A percentile compares a stretch with the other conserved stretches of the same genome.
These are phyloP conservation scores for Halyomorpha halys DNA, from an alignment of 1,140 invertebrate species.

Conservation along the genomic window DNA sequence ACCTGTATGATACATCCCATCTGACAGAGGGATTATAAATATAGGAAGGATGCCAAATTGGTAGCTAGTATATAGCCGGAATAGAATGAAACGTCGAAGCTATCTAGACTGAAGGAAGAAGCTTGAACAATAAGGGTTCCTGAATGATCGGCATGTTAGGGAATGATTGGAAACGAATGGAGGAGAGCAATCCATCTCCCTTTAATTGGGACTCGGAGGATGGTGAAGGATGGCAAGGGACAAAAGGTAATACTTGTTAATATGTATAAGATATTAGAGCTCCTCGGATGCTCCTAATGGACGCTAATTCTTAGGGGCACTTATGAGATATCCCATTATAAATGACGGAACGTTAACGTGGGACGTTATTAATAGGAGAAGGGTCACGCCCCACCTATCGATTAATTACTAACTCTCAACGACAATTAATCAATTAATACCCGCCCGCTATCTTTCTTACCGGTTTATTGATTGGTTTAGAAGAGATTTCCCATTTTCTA, in stretches of 20 bases:
- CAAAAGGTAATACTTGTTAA: slow-evolving; percentile 14
- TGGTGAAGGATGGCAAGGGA: slow-evolving; percentile 15
- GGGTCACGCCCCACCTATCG: slow-evolving; percentile 13
- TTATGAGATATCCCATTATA: slow-evolving; percentile 17
- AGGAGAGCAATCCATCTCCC: not conserved
- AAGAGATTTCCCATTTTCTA: no score
- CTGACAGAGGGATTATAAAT: no score
- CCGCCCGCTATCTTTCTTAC: not conserved
- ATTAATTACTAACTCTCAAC: slow-evolving; percentile 12
- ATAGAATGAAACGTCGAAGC: no score
- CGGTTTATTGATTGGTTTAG: no score
- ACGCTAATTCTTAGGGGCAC: slow-evolving; percentile 15
- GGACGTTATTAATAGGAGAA: slow-evolving; percentile 18
- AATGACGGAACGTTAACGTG: slow-evolving; percentile 11
- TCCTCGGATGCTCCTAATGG: slow-evolving; percentile 4
- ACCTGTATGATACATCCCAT: no score
- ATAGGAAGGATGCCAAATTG: no score
- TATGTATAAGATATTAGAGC: slow-evolving; percentile 18
- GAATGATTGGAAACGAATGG: slow-evolving; percentile 14
- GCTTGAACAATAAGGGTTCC: no score
- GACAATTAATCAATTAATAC: slow-evolving; percentile 18
- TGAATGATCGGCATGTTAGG: not conserved
- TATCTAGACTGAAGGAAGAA: no score
- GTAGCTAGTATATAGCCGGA: no score
- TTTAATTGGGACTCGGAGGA: slow-evolving; percentile 11